Percentiles rank a stretch among this genome's conserved stretches.
Evolutionary conservation across 1,140 invertebrate species (phyloP).

Genomic region (Archivesica marissinica): DNA sequence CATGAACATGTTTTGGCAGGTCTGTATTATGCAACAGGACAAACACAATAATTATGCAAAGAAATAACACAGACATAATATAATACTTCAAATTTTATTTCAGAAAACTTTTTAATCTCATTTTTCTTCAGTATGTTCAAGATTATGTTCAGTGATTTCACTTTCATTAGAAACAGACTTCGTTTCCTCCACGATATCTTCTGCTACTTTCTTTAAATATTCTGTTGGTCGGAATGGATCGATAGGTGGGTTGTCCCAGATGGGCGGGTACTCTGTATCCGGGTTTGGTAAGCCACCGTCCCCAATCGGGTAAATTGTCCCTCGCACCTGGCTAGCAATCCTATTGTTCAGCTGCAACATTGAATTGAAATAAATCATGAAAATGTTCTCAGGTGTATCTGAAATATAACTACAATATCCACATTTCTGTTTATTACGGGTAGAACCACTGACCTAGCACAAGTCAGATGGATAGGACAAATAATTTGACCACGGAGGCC

Average conservation of each 20-base stretch:
- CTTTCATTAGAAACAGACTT: neutral
- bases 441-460: too few relatives aligned
- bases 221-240: neutral
- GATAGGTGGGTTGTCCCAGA: conserved; percentile 27
- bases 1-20: too few relatives aligned
- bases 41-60: too few relatives aligned
- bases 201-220: neutral
- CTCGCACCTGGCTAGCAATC: conserved; percentile 21
- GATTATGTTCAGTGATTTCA: neutral
- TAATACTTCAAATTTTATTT: too few relatives aligned
- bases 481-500: too few relatives aligned
- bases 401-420: neutral
- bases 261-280: neutral
- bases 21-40: too few relatives aligned
- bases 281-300: neutral
- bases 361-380: neutral
- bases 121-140: neutral
- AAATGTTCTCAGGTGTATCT: neutral
- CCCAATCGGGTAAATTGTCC: neutral
- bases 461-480: too few relatives aligned
- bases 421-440: too few relatives aligned
- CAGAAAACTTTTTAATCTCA: too few relatives aligned
- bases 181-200: neutral
- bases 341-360: conserved; percentile 9
- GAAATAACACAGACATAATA: too few relatives aligned